A percentile compares a stretch with the other conserved stretches of the same genome.
Evolutionary conservation across 2,113 vertebrate genomes (phyloP).

Genomic region (Melospiza melodia): DNA sequence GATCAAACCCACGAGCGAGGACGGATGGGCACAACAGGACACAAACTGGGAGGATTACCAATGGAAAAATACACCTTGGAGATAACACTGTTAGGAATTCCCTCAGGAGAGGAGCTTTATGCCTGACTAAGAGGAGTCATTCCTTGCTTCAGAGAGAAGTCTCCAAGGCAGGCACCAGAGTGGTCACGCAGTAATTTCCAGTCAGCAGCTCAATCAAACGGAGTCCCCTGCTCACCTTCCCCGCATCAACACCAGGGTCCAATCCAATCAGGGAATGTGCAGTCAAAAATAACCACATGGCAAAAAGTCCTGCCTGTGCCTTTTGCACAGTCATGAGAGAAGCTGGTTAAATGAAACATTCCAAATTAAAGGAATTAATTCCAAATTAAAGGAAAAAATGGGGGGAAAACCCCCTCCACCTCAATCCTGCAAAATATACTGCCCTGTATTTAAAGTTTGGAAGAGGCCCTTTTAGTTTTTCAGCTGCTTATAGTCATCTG

Average conservation of each 20-base stretch:
- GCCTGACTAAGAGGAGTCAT: background rate
- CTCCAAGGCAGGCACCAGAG: background rate
- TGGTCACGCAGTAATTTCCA: constrained; percentile 23
- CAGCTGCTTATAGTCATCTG: constrained; percentile 38
- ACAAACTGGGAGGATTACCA: background rate
- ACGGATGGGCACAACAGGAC: background rate
- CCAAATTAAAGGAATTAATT: background rate
- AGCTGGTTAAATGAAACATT: background rate
- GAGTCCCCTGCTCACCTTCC: background rate
- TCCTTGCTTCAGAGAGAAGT: constrained; percentile 21
- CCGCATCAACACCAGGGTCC: background rate
- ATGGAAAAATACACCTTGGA: constrained; percentile 20
- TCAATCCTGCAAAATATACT: constrained; percentile 8
- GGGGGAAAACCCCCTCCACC: background rate
- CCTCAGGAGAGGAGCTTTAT: background rate
- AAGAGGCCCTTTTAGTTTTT: constrained; percentile 38
- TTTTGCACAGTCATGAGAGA: background rate
- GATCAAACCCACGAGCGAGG: background rate
- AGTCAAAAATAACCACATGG: background rate
- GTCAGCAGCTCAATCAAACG: background rate
- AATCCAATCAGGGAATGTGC: background rate
- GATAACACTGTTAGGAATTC: constrained; percentile 1
- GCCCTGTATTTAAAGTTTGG: constrained; percentile 38
- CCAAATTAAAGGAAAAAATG: background rate
- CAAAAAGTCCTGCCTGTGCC: background rate